These are phyloP conservation scores for Cydia splendana DNA, from an alignment of 1,140 invertebrate species.

Conservation along the genomic window DNA sequence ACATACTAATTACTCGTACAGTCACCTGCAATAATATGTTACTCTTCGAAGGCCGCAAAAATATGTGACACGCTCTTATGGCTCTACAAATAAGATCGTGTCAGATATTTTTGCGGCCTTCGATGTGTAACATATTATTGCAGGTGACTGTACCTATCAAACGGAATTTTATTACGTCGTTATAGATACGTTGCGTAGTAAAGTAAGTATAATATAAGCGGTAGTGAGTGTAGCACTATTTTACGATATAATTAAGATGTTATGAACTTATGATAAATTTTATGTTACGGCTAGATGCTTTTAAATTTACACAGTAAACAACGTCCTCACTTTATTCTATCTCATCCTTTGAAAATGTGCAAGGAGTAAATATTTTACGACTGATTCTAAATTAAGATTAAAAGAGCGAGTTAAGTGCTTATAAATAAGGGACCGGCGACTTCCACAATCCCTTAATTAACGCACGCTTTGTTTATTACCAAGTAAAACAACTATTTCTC, in stretches of 20 bases:
- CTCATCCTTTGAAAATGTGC: background rate
- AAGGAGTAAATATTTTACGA: background rate
- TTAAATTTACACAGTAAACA: background rate
- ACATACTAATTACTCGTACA: no score
- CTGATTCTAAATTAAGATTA: conserved; percentile 19
- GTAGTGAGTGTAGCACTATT: background rate
- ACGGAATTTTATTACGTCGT: no score
- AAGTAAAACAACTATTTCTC: conserved; percentile 9
- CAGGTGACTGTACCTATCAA: no score
- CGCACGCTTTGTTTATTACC: conserved; percentile 5
- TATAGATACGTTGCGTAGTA: no score
- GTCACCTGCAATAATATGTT: no score
- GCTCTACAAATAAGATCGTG: no score
- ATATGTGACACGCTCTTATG: no score
- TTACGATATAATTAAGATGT: conserved; percentile 2
- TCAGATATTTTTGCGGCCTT: no score
- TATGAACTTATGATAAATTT: background rate
- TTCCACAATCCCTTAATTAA: conserved; percentile 7
- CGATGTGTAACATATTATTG: no score
- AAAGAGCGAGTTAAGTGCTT: conserved; percentile 9
- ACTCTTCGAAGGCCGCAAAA: no score
- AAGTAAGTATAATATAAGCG: background rate
- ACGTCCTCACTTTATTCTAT: background rate
- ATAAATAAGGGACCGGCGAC: conserved; percentile 17
- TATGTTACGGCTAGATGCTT: background rate